phyloP scores from a whole-genome alignment of 1,140 invertebrate species.

The Megathymus violae region DNA sequence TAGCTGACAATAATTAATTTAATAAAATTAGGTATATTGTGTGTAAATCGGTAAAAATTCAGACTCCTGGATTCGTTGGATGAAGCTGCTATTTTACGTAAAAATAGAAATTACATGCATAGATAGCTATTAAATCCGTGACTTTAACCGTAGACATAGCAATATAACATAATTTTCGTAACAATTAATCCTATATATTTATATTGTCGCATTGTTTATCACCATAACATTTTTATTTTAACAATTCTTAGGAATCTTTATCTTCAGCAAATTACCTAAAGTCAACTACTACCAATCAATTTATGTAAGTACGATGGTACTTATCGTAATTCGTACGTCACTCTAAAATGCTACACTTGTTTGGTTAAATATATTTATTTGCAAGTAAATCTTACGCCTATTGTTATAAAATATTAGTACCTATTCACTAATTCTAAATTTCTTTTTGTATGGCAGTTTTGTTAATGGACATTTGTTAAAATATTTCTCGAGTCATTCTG shows the following conservation, averaged over 20 bases:
- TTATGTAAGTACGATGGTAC: neutral
- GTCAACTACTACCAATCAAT: neutral
- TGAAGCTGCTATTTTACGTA: slow-evolving; percentile 11
- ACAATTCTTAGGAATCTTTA: slow-evolving; percentile 41
- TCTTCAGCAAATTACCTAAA: slow-evolving; percentile 25
- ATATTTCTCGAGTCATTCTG: neutral
- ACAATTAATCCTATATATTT: slow-evolving; percentile 69
- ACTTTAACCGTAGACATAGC: slow-evolving; percentile 20
- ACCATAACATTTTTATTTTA: slow-evolving; percentile 54
- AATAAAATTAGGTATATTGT: slow-evolving; percentile 13
- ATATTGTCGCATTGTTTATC: slow-evolving; percentile 77
- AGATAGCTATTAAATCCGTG: slow-evolving; percentile 1
- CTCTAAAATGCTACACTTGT: neutral
- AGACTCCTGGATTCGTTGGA: slow-evolving; percentile 31
- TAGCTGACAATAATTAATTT: neutral
- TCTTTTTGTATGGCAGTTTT: slow-evolving; percentile 13
- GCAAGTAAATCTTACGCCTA: neutral
- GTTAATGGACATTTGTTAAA: slow-evolving; percentile 8
- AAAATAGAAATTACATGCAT: neutral
- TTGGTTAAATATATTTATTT: neutral
- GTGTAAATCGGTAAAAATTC: slow-evolving; percentile 17
- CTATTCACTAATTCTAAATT: slow-evolving; percentile 6
- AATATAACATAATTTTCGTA: slow-evolving; percentile 37
- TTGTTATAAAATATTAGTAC: slow-evolving; percentile 8
- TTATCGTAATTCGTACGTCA: neutral